Evolutionary conservation across 2,113 vertebrate genomes (phyloP), one percentile per base, ranked within the genome.

Genomic region (Calypte anna): DNA sequence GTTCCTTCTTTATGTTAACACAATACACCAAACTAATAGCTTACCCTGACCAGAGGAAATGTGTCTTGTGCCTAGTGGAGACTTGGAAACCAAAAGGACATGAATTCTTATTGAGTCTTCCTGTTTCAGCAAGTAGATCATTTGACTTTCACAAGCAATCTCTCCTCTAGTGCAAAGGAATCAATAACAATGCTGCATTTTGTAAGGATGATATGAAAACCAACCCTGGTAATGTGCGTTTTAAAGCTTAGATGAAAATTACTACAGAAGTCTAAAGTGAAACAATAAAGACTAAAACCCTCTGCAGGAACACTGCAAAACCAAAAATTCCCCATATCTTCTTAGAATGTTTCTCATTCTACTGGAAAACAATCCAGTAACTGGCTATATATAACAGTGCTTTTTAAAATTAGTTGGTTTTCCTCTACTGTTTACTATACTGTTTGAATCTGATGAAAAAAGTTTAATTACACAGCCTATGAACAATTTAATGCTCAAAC

Each of bases 31-130:
- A 96, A 68, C 25, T 15, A 51, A 90, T 64, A 91, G 75, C 75
- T 90, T 80, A 79, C 53, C 48, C 74, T 74, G 58, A 75, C 79
- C 76, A 53, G 21, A 75, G 19, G 58, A 84, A 76, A 55, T 16
- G 14, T 36, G 30, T 63, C 81, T 69, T 89, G 79, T 62, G 48
- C 48, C 68, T 78, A 77, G 61, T 11, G 21, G 75, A 83, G 64
- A 40, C 51, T 30, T 80, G 54, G 58, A 93, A 94, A 88, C 33
- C 24, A 94, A 63, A 90, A 86, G 59, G 40, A 88, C 78, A 40
- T 21, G 33, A 69, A 63, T 82, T 80, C 82, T 94, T 82, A 91
- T 87, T 93, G 81, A 87, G 89, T 57, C 83, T 94, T 93, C 70
- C 36, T 11, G 15, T 89, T 92, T 66, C 74, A 88, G 81, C 63